phyloP scores from a whole-genome alignment of 2,113 vertebrate genomes.

The Anarhynchus alexandrinus region DNA sequence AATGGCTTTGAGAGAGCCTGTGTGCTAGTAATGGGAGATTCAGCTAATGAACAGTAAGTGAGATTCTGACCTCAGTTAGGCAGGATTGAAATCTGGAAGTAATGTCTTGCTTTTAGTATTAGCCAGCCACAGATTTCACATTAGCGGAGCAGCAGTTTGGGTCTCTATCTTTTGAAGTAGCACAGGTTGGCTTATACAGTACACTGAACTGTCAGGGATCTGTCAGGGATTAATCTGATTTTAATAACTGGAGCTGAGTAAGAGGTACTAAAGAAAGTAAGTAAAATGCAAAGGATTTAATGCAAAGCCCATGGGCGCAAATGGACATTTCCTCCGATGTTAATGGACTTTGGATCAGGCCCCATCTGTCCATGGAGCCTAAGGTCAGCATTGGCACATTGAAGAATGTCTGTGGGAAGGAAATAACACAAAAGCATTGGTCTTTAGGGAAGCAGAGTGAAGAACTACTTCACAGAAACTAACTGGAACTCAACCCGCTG shows the following conservation, averaged over 20 bases:
- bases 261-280: conserved; percentile 40
- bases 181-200: neutral
- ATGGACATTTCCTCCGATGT: conserved; percentile 25
- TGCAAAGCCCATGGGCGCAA: neutral
- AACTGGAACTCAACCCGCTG: neutral
- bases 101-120: neutral
- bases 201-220: neutral
- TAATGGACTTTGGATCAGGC: conserved; percentile 28
- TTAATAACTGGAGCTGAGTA: conserved; percentile 37
- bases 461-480: neutral
- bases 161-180: neutral
- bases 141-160: neutral
- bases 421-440: neutral
- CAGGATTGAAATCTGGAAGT: neutral
- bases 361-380: neutral
- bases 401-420: conserved; percentile 18
- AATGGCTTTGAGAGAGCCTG: neutral
- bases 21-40: neutral
- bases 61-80: neutral
- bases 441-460: neutral
- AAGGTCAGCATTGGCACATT: conserved; percentile 8
- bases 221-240: conserved; percentile 40
- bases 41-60: neutral
- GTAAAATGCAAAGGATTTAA: conserved; percentile 31
- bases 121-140: neutral